phyloP scores from a whole-genome alignment of 1,140 invertebrate species.

The Drosophila sp. region DNA sequence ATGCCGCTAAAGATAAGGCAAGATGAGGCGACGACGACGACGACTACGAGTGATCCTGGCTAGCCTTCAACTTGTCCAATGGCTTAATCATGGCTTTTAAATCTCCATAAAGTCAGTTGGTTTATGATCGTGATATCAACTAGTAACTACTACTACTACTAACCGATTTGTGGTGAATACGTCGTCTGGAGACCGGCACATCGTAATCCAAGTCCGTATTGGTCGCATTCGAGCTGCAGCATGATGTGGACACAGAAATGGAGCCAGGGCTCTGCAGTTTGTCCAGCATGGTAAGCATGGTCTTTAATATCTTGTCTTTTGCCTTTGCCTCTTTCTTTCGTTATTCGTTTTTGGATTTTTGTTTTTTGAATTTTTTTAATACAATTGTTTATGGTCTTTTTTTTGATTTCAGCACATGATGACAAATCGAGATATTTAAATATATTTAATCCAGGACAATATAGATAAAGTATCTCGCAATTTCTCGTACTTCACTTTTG shows the following conservation, averaged over 20 bases:
- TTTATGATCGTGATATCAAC: slow-evolving; percentile 49
- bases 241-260: slow-evolving; percentile 62
- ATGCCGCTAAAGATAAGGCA: slow-evolving; percentile 27
- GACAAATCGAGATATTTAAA: slow-evolving; percentile 62
- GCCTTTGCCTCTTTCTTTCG: not conserved
- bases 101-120: slow-evolving; percentile 50
- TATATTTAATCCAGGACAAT: slow-evolving; percentile 83
- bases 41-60: slow-evolving; percentile 15
- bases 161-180: slow-evolving; percentile 77
- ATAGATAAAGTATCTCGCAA: slow-evolving; percentile 79
- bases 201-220: slow-evolving; percentile 76
- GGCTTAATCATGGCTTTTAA: slow-evolving; percentile 49
- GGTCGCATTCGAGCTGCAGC: slow-evolving; percentile 69
- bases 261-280: slow-evolving; percentile 48
- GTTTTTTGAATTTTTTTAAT: not conserved
- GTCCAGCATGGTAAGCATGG: slow-evolving; percentile 57
- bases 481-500: slow-evolving; percentile 46
- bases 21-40: slow-evolving; percentile 13
- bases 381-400: not conserved
- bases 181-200: slow-evolving; percentile 72
- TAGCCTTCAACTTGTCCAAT: slow-evolving; percentile 48
- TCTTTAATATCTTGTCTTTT: not conserved
- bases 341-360: not conserved
- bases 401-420: slow-evolving; percentile 32
- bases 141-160: slow-evolving; percentile 39